A percentile compares a stretch with the other conserved stretches of the same genome.
phyloP scores from a whole-genome alignment of 1,140 invertebrate genomes.

The Hyles vespertilio region DNA sequence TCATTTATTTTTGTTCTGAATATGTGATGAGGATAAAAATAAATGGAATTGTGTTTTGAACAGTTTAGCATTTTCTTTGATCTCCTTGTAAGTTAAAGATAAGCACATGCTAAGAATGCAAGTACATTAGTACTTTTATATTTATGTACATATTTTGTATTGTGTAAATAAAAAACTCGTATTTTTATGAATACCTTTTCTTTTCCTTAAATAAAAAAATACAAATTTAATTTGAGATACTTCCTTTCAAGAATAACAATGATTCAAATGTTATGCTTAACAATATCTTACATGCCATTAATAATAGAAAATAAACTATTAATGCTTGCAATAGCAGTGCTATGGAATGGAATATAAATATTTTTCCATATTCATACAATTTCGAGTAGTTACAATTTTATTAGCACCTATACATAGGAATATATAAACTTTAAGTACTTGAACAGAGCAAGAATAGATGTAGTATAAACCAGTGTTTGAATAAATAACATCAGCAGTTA shows the following conservation, averaged over 20 bases:
- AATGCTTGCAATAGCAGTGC: no score
- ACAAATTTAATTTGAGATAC: slow-evolving; percentile 7
- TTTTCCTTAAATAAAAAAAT: slow-evolving; percentile 14
- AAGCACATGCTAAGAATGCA: neutral
- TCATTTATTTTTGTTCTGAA: slow-evolving; percentile 71
- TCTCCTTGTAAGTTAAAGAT: slow-evolving; percentile 14
- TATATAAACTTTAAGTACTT: no score
- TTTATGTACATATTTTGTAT: slow-evolving; percentile 14
- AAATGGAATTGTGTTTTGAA: slow-evolving; percentile 60
- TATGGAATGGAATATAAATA: no score
- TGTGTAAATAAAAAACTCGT: slow-evolving; percentile 19
- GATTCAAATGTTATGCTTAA: neutral
- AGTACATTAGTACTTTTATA: neutral
- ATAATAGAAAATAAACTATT: no score
- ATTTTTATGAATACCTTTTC: slow-evolving; percentile 2
- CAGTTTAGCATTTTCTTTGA: slow-evolving; percentile 16
- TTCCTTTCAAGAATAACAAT: no score
- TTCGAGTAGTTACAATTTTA: no score
- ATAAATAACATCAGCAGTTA: no score
- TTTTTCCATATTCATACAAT: no score
- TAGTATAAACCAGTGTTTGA: no score
- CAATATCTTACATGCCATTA: neutral
- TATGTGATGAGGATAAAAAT: slow-evolving; percentile 58
- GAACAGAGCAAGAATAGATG: no score
- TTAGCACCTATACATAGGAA: no score